phyloP scores from a whole-genome alignment of 2,797 vertebrate genomes.

The Phrynocephalus forsythii region DNA sequence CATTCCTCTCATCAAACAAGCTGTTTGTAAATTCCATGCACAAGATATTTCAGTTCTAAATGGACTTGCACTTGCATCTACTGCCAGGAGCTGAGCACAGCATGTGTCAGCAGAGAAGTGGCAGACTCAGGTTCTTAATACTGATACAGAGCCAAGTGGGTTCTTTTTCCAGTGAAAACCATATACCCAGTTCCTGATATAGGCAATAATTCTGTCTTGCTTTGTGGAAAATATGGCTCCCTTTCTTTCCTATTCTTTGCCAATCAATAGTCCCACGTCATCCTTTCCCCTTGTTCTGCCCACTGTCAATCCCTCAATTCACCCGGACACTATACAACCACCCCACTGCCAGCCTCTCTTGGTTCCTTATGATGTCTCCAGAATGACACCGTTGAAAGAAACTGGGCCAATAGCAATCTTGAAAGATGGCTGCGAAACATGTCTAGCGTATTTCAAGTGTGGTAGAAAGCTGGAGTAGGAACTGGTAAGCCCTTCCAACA shows the following conservation, averaged over 20 bases:
- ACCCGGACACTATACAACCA: not conserved
- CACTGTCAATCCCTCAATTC: too few relatives aligned
- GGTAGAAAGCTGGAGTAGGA: too few relatives aligned
- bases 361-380: not conserved
- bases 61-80: not conserved
- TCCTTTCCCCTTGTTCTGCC: not conserved
- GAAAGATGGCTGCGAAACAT: not conserved
- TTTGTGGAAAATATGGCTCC: not conserved
- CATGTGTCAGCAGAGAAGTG: not conserved
- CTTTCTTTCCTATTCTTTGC: too few relatives aligned
- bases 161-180: constrained; percentile 3
- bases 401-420: not conserved
- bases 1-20: constrained; percentile 30
- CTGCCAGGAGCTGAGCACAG: constrained; percentile 26
- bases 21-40: constrained; percentile 48
- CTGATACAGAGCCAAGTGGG: constrained; percentile 18
- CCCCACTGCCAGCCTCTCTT: not conserved
- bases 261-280: not conserved
- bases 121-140: constrained; percentile 20
- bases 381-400: not conserved
- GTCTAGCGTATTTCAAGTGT: not conserved
- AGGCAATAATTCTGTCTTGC: not conserved
- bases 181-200: constrained; percentile 17
- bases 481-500: too few relatives aligned
- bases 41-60: constrained; percentile 23